Conservation (phyloP, 2,888 invertebrate species). For the Temnothorax ravouxi region DNA sequence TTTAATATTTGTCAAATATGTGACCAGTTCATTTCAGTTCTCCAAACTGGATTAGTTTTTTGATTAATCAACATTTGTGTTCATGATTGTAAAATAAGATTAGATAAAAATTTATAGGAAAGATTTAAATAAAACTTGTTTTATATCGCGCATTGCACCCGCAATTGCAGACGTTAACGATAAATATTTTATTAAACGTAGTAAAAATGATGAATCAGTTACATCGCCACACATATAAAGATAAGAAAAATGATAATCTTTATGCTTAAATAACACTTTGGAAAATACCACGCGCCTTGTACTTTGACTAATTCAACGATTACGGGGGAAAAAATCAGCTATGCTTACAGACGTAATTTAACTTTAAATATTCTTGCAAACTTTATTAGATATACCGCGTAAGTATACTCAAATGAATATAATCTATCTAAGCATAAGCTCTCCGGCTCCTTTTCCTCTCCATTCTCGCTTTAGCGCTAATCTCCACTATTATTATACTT, state of each 20-base stretch:
- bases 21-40: neutral
- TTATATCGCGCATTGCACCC: neutral
- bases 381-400: neutral
- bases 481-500: neutral
- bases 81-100: neutral
- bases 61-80: neutral
- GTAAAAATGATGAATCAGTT: neutral
- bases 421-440: neutral
- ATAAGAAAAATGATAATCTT: slow-evolving; percentile 29
- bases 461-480: neutral
- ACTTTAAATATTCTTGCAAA: neutral
- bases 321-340: neutral
- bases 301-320: slow-evolving; percentile 1
- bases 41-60: neutral
- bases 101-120: neutral
- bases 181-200: neutral
- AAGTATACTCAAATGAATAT: slow-evolving; percentile 26
- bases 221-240: neutral
- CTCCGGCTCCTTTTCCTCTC: no score
- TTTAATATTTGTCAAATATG: slow-evolving; percentile 5
- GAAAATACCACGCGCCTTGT: slow-evolving; percentile 8
- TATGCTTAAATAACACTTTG: neutral
- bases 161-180: neutral
- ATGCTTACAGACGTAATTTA: slow-evolving; percentile 6
- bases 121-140: neutral